Conservation (phyloP, 2,888 invertebrate genomes). For the Amblyteles armatorius region DNA sequence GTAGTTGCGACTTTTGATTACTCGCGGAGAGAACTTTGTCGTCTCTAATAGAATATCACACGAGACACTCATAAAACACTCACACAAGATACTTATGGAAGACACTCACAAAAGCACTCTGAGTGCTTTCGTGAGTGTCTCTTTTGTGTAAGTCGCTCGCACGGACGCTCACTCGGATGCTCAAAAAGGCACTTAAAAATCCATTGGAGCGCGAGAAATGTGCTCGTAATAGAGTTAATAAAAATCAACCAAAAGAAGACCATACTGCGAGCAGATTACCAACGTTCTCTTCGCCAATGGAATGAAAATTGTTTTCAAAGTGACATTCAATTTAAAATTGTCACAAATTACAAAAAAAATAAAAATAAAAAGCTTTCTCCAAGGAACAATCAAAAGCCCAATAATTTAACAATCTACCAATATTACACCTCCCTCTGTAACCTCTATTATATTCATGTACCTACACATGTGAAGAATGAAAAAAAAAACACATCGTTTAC, state of each 20-base stretch:
- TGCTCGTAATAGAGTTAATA: too few relatives aligned
- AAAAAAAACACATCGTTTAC: not conserved
- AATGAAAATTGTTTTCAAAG: not conserved
- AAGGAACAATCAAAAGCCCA: conserved; percentile 7
- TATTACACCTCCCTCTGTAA: not conserved
- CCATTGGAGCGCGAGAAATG: too few relatives aligned
- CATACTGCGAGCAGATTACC: not conserved
- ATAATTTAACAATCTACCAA: not conserved
- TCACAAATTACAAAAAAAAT: not conserved
- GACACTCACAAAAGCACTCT: too few relatives aligned
- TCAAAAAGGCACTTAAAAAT: too few relatives aligned
- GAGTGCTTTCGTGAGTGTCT: too few relatives aligned
- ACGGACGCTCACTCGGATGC: too few relatives aligned
- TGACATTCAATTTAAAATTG: not conserved
- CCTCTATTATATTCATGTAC: not conserved
- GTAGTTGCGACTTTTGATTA: not conserved
- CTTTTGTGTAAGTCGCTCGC: too few relatives aligned
- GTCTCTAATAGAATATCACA: too few relatives aligned
- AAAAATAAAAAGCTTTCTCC: not conserved
- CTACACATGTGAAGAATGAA: not conserved
- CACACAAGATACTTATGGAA: too few relatives aligned
- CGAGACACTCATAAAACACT: too few relatives aligned
- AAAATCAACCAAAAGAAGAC: too few relatives aligned
- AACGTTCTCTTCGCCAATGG: not conserved
- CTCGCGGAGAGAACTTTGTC: not conserved